phyloP scores from a whole-genome alignment of 92 coral and sea anemone species.

The Umimayanthus chanpuru region DNA sequence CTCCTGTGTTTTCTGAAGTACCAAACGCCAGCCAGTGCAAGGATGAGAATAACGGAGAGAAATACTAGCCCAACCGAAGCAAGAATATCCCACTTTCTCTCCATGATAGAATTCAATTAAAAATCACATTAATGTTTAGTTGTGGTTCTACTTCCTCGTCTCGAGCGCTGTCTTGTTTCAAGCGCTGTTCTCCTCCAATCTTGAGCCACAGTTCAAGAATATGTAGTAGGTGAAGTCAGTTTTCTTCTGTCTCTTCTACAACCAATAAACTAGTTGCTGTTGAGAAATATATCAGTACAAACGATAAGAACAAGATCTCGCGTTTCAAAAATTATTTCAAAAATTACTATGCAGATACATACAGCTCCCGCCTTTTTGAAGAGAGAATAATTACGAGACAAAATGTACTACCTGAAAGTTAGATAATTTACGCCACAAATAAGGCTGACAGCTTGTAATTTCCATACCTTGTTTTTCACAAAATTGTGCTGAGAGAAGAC shows the following conservation, averaged over 20 bases:
- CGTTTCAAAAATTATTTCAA: no score
- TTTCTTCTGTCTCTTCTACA: neutral
- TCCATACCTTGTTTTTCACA: neutral
- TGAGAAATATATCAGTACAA: neutral
- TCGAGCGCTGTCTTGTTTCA: no score
- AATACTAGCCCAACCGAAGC: constrained; percentile 25
- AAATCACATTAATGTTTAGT: neutral
- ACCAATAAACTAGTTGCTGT: neutral
- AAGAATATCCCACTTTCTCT: constrained; percentile 10
- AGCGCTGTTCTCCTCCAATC: neutral
- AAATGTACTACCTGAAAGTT: neutral
- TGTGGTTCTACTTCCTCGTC: neutral
- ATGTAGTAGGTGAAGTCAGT: neutral
- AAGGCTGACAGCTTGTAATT: neutral
- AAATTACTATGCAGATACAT: no score
- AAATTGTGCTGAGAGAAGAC: neutral
- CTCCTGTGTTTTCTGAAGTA: constrained; percentile 46
- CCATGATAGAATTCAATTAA: neutral
- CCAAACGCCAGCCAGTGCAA: constrained; percentile 53
- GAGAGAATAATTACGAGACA: neutral
- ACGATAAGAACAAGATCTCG: neutral
- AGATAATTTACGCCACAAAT: neutral
- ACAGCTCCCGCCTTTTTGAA: neutral
- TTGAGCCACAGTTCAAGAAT: neutral
- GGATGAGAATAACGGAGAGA: constrained; percentile 49